Evolutionary conservation across 2,888 invertebrate genomes (phyloP).

Genomic region (Augochlorella aurata): DNA sequence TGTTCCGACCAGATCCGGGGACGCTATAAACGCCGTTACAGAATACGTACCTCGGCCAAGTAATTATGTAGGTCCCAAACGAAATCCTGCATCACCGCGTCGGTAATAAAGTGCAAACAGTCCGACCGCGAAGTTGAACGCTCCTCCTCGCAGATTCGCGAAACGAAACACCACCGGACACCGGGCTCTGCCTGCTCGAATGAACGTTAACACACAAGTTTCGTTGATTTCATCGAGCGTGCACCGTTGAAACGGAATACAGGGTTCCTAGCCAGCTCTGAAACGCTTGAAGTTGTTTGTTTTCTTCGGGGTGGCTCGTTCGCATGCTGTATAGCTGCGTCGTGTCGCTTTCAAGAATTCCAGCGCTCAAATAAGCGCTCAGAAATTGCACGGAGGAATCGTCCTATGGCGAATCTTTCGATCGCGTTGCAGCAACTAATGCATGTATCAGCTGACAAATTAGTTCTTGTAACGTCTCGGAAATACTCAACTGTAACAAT

Average conservation of each 20-base stretch:
- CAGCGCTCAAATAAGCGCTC: background rate
- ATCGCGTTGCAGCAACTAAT: background rate
- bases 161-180: background rate
- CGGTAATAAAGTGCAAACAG: constrained; percentile 11
- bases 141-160: background rate
- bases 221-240: constrained; percentile 1
- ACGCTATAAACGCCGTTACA: background rate
- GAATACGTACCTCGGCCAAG: background rate
- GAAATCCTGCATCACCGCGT: background rate
- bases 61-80: background rate
- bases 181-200: background rate
- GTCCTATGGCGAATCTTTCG: background rate
- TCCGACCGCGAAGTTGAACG: constrained; percentile 8
- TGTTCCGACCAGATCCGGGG: too few species aligned
- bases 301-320: constrained; percentile 24
- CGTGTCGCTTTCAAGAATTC: background rate
- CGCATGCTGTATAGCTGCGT: constrained; percentile 10
- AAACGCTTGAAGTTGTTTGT: constrained; percentile 28
- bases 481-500: too few species aligned
- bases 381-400: background rate
- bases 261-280: background rate
- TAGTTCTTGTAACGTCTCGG: too few species aligned
- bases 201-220: constrained; percentile 27
- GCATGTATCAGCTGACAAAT: too few species aligned
- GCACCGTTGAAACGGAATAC: constrained; percentile 14